Conservation (phyloP, 2,888 invertebrate genomes). For the Tenthredo scrophulariae region DNA sequence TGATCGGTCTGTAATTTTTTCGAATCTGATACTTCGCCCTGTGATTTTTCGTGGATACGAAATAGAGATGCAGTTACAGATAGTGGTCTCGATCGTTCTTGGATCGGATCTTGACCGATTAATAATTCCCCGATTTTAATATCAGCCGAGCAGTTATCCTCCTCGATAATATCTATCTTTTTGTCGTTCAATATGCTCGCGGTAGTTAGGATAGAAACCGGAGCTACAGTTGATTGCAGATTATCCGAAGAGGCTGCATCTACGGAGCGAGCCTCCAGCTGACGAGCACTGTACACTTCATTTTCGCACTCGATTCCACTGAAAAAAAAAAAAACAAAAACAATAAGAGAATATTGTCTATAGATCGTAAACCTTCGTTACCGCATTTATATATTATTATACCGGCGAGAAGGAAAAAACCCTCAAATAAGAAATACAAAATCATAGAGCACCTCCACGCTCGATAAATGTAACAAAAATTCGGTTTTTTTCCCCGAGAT, state of each 20-base stretch:
- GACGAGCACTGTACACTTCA: slow-evolving; percentile 87
- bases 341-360: slow-evolving; percentile 59
- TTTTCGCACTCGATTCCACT: slow-evolving; percentile 90
- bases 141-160: not conserved
- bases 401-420: not conserved
- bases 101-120: slow-evolving; percentile 22
- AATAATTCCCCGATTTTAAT: not conserved
- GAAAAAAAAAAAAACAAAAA: slow-evolving; percentile 76
- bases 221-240: slow-evolving; percentile 59
- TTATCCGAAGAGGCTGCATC: slow-evolving; percentile 57
- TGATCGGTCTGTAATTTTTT: slow-evolving; percentile 30
- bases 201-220: slow-evolving; percentile 74
- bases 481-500: not conserved
- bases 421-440: not conserved
- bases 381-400: too few species aligned
- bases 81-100: slow-evolving; percentile 64
- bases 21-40: slow-evolving; percentile 8
- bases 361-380: slow-evolving; percentile 3
- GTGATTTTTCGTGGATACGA: slow-evolving; percentile 59
- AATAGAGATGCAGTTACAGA: slow-evolving; percentile 77
- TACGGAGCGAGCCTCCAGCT: slow-evolving; percentile 76
- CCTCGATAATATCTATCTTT: not conserved
- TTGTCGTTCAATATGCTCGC: slow-evolving; percentile 7
- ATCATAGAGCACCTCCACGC: not conserved
- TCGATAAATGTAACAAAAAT: not conserved